Evolutionary conservation across 2,797 vertebrate species (phyloP).

Genomic region (Centropyge bicolor): DNA sequence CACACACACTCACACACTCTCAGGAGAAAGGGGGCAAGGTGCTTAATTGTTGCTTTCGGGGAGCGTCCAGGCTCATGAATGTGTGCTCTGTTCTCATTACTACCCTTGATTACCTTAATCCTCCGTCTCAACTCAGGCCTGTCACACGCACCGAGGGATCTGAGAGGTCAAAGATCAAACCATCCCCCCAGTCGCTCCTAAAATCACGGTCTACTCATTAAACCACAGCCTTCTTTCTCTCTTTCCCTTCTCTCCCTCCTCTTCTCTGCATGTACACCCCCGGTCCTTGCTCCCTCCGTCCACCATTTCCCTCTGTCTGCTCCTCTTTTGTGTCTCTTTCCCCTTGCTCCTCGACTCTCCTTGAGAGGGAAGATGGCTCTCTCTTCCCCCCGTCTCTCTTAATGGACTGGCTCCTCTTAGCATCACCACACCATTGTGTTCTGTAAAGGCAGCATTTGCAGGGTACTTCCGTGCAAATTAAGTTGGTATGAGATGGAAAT

Average conservation of each 20-base stretch:
- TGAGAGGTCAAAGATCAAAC: slow-evolving; percentile 74
- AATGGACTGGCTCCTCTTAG: slow-evolving; percentile 71
- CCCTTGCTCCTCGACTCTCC: slow-evolving; percentile 25
- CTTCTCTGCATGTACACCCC: slow-evolving; percentile 4
- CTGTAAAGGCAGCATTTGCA: slow-evolving; percentile 71
- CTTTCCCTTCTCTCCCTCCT: slow-evolving; percentile 14
- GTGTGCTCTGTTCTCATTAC: slow-evolving; percentile 77
- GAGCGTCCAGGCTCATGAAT: slow-evolving; percentile 63
- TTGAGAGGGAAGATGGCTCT: slow-evolving; percentile 49
- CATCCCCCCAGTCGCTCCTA: slow-evolving; percentile 52
- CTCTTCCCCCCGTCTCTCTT: slow-evolving; percentile 36
- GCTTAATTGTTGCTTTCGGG: slow-evolving; percentile 59
- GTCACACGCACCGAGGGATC: slow-evolving; percentile 76
- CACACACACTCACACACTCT: background rate
- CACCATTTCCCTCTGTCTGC: slow-evolving; percentile 31
- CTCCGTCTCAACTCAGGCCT: slow-evolving; percentile 70
- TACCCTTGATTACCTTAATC: slow-evolving; percentile 80
- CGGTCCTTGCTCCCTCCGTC: slow-evolving; percentile 18
- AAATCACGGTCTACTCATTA: slow-evolving; percentile 76
- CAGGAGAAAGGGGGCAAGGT: slow-evolving; percentile 13
- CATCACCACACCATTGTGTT: slow-evolving; percentile 53
- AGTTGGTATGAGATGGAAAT: slow-evolving; percentile 83
- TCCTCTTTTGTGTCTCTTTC: slow-evolving; percentile 36
- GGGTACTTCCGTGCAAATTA: slow-evolving; percentile 76
- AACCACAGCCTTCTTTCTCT: slow-evolving; percentile 41